Evolutionary conservation across 2,888 invertebrate species (phyloP), one percentile per base, ranked within the genome.

Genomic region (Xiphydria camelus): DNA sequence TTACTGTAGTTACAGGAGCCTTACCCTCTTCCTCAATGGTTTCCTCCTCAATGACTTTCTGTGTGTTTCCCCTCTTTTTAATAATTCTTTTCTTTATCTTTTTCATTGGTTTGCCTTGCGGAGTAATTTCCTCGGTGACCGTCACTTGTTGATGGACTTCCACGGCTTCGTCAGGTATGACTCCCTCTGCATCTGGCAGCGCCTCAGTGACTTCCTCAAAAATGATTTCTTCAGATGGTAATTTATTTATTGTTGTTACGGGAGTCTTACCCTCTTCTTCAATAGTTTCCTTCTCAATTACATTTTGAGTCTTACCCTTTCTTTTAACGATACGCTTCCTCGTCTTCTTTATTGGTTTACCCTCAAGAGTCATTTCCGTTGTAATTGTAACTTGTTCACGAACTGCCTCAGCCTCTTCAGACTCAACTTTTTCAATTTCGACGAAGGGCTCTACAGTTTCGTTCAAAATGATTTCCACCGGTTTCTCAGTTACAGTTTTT

Each of bases 111-210:
- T 53, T 42, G 36, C 53, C 53, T 15, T 56, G 59, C 49, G 54
- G 40, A 36, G 57, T 58, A 15, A 52, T 56, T 29, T 53, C 59
- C 34, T 63, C 72, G 49, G 33, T 53, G 1, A 72, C 60, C 2
- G 66, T 77, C 45, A 72, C 65, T 25, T 77, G 72, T 57, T 76
- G 75, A 1, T 75, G 76, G 17, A 72, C 67, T 59, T 77, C 15
- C 22, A 10, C 40, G 42, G 20, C 29, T 45, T 39, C 20, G 17
- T 41, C 45, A 7, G 12, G 12, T 6, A 17, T 26, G 12, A 53
- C 56, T 29, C 70, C 68, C 18, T 74, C 73, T 20, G 73, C 37
- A 1, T 64, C 44, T 3, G 62, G 15, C 9, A 32, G 17, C 10
- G 33, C 12, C 33, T 32, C 14, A 12, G 9, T 17, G 6, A 7